Evolutionary conservation across 2,113 vertebrate species (phyloP), one percentile per base, ranked within the genome.

Genomic region (Notarius quadriscutis): DNA sequence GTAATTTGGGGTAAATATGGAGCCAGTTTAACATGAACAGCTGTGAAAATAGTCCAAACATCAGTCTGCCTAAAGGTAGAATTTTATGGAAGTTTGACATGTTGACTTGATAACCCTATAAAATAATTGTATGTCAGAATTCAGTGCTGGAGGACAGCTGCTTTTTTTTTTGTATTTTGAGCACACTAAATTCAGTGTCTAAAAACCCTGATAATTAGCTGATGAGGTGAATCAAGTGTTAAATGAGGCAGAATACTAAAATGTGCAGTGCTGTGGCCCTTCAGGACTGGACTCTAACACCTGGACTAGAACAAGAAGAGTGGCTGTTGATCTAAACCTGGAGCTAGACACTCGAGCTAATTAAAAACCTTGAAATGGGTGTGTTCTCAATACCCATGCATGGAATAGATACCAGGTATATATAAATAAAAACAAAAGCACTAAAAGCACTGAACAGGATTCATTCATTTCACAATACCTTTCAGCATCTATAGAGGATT

Each of bases 401-500:
- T 67, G 25, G 27, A 67, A 55, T 27, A 53, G 41, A 65, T 17
- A 79, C 51, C 25, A 55, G 75, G 22, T 78, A 55, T 53, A 78
- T n/a, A 83, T 83, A 51, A 67, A 83, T 67, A 63, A n/a, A 55
- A 50, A 62, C 80, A 41, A 81, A 48, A 12, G 4, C 14, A 14
- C 34, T 82, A n/a, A 41, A 55, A 57, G 57, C 18, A 81, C 17
- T 80, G 25, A 78, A 27, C 57, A 27, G 41, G 90, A 90, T 90
- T 91, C 89, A 91, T 93, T 94, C 90, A 88, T 88, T 92, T 91
- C 89, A 91, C 90, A 90, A 92, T 89, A 92, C 89, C 88, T 93
- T 93, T 92, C 92, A 91, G 93, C 93, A 93, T 92, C 91, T 92
- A 91, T 92, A 93, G 90, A 93, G 93, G 93, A 93, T 92, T 91